Conservation (phyloP, 2,113 vertebrate genomes). For the Fregetta grallaria region DNA sequence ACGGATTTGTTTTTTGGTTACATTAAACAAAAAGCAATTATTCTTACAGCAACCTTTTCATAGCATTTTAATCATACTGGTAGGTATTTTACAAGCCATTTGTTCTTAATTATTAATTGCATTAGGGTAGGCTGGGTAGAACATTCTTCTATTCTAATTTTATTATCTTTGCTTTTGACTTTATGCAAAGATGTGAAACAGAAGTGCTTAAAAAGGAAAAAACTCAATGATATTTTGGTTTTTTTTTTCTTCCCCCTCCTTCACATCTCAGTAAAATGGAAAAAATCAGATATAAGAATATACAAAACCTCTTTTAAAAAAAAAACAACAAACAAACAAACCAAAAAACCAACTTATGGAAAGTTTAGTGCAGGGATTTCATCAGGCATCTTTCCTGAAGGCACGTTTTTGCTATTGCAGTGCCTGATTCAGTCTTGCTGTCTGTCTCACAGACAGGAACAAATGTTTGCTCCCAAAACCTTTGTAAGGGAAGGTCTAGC, state of each 20-base stretch:
- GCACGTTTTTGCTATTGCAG: background rate
- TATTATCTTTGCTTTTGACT: constrained; percentile 26
- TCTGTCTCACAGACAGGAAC: background rate
- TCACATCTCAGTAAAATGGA: background rate
- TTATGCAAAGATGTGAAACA: background rate
- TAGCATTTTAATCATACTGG: constrained; percentile 51
- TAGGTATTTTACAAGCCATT: constrained; percentile 49
- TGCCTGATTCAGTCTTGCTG: background rate
- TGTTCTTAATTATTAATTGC: constrained; percentile 67
- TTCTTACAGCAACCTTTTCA: constrained; percentile 62
- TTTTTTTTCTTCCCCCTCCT: background rate
- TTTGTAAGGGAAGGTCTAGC: background rate
- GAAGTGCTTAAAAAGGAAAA: background rate
- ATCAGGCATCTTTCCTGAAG: background rate
- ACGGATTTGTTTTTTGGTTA: constrained; percentile 53
- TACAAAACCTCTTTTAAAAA: background rate
- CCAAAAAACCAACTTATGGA: too few species aligned
- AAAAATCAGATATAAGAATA: background rate
- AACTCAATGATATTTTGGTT: background rate
- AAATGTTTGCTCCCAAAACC: background rate
- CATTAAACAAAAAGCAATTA: constrained; percentile 69
- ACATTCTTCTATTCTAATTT: background rate
- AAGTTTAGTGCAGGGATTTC: too few species aligned
- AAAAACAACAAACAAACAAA: background rate
- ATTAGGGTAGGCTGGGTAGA: background rate